Evolutionary conservation across 1,140 invertebrate species (phyloP).

Genomic region (Drosophila eugracilis): DNA sequence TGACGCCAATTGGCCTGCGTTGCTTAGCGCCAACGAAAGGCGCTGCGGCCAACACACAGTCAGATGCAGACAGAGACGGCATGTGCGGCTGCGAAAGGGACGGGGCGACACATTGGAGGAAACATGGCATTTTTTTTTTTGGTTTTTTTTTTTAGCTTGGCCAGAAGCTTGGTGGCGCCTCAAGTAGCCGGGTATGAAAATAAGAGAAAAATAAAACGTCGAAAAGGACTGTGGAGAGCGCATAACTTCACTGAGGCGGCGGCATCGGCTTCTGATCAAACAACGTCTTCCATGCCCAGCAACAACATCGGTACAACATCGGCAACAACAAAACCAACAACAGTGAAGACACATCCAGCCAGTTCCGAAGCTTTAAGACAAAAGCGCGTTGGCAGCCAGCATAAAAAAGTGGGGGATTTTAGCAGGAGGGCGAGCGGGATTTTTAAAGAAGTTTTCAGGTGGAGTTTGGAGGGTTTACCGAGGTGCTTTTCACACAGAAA

Average conservation of each 20-base stretch:
- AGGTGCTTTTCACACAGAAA: slow-evolving; percentile 3
- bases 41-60: slow-evolving; percentile 47
- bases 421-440: not conserved
- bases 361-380: slow-evolving; percentile 56
- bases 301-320: slow-evolving; percentile 41
- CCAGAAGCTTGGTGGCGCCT: slow-evolving; percentile 73
- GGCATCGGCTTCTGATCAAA: slow-evolving; percentile 78
- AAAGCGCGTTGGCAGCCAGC: slow-evolving; percentile 75
- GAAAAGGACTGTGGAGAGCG: slow-evolving; percentile 37
- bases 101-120: slow-evolving; percentile 5
- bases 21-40: slow-evolving; percentile 65
- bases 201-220: slow-evolving; percentile 18
- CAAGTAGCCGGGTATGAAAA: slow-evolving; percentile 64
- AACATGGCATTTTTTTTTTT: slow-evolving; percentile 40
- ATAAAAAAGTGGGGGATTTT: not conserved
- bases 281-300: slow-evolving; percentile 61
- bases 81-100: slow-evolving; percentile 20
- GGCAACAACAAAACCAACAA: slow-evolving; percentile 44
- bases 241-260: slow-evolving; percentile 49
- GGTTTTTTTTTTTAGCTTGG: slow-evolving; percentile 10
- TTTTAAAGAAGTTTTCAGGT: slow-evolving; percentile 6
- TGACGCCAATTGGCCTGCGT: slow-evolving; percentile 79
- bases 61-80: slow-evolving; percentile 17
- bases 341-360: slow-evolving; percentile 36
- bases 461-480: not conserved